Evolutionary conservation across 1,140 invertebrate genomes (phyloP).

Genomic region (Drosophila yakuba): DNA sequence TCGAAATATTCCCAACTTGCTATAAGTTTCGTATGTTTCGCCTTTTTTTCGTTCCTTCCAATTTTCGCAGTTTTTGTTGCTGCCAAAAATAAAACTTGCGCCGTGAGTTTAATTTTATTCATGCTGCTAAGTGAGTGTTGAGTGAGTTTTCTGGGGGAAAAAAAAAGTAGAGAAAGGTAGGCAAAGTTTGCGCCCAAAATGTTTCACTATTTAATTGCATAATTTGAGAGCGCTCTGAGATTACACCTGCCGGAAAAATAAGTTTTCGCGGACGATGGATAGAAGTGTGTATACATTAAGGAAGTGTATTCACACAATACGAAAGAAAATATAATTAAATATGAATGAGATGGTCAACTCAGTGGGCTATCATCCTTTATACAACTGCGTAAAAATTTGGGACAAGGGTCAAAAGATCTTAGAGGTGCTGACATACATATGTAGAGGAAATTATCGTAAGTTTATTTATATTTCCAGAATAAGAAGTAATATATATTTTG

Average conservation of each 20-base stretch:
- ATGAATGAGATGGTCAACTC: no score
- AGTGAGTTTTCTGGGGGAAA: slow-evolving; percentile 43
- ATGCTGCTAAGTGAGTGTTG: slow-evolving; percentile 78
- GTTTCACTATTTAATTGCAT: slow-evolving; percentile 79
- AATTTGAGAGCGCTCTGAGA: slow-evolving; percentile 69
- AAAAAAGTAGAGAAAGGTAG: not conserved
- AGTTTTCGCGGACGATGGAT: not conserved
- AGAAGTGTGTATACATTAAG: not conserved
- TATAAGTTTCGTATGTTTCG: slow-evolving; percentile 63
- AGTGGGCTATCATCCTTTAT: no score
- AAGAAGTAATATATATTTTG: no score
- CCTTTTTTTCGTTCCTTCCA: slow-evolving; percentile 21
- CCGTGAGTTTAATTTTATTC: slow-evolving; percentile 81
- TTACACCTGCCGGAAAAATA: slow-evolving; percentile 32
- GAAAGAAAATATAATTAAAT: no score
- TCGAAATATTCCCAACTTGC: slow-evolving; percentile 78
- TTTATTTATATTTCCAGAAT: no score
- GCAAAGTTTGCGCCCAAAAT: slow-evolving; percentile 64
- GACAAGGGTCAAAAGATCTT: no score
- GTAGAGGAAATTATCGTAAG: no score
- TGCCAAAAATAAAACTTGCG: slow-evolving; percentile 68
- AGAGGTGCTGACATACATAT: no score
- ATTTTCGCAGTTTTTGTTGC: slow-evolving; percentile 18
- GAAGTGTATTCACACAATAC: no score
- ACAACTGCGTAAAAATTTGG: no score